These are phyloP conservation scores for Drosophila tsacasi DNA, from an alignment of 1,140 invertebrate genomes.

Conservation along the genomic window DNA sequence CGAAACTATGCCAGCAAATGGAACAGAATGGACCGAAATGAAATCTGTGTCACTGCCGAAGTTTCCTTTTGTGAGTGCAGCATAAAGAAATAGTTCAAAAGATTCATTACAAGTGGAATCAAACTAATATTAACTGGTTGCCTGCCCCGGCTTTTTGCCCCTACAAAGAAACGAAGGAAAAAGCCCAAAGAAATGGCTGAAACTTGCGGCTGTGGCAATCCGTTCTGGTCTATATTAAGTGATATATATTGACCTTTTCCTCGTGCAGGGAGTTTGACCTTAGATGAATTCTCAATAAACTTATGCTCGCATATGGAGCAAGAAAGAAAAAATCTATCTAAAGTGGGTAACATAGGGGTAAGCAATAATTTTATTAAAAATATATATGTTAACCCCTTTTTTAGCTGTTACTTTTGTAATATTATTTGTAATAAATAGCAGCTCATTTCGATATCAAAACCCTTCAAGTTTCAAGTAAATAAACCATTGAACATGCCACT, in stretches of 20 bases:
- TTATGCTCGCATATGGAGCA: background rate
- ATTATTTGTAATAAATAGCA: too few relatives aligned
- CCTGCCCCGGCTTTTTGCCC: background rate
- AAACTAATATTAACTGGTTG: conserved; percentile 45
- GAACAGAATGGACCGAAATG: conserved; percentile 29
- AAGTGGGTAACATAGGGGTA: background rate
- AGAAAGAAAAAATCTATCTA: background rate
- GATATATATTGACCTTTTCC: conserved; percentile 21
- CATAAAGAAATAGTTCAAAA: conserved; percentile 51
- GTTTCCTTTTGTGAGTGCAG: conserved; percentile 44
- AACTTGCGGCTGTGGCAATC: conserved; percentile 24
- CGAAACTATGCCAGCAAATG: conserved; percentile 43
- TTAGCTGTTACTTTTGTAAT: background rate
- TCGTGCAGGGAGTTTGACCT: background rate
- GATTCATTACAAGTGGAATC: conserved; percentile 56
- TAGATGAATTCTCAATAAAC: conserved; percentile 1
- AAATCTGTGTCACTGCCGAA: conserved; percentile 49
- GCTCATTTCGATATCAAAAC: background rate
- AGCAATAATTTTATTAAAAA: background rate
- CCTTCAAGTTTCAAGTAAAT: background rate
- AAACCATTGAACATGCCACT: background rate
- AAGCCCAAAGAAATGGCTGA: conserved; percentile 3
- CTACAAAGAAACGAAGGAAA: background rate
- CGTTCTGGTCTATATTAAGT: conserved; percentile 40
- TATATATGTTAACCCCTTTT: too few relatives aligned